Base-by-base conservation (phyloP, 2,888 invertebrate genomes). In the Sinopyrophorus schimmeli region DNA sequence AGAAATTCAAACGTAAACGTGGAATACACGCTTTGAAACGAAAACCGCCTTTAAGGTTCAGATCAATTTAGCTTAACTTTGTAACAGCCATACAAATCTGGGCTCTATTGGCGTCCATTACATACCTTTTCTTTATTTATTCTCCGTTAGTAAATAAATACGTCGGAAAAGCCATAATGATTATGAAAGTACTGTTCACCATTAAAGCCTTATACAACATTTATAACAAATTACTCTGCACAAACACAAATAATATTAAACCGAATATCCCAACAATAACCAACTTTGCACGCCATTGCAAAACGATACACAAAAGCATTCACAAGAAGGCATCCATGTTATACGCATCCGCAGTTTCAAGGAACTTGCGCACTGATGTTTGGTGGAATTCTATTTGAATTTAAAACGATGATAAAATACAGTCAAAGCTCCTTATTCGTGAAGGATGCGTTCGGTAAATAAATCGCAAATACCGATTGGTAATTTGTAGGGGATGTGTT, bases 41-140 rank as follows among this genome's bases (percentile, higher is more conserved):
- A 73, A 72, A 73, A 71, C 63, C 59, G 71, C 67, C 72, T 69
- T 63, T 73, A 73, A 54, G 60, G 72, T 70, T 72, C 68, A 69
- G 72, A 65, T 68, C 71, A 73, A 62, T 65, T 69, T 72, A 71
- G 72, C 71, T 65, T 63, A 66, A 53, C 59, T 55, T 61, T 53
- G 42, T 47, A 47, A 49, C 54, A 63, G 60, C 64, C 69, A 73
- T 50, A 72, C 72, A 72, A 74, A 72, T 68, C 66, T 74, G 63
- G 70, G 64, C 74, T 69, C 63, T 74, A 74, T 71, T 67, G 69
- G 63, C 69, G 67, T 70, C 68, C 67, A 71, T 70, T 71, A 63
- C 67, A 58, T 67, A 71, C 70, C 68, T 67, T 66, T 66, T 65
- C 60, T 34, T 17, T 27, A 26, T 39, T 50, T 51, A 46, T 41